These are phyloP conservation scores for Julus scandinavius DNA, from an alignment of 2,888 invertebrate species.

Conservation along the genomic window DNA sequence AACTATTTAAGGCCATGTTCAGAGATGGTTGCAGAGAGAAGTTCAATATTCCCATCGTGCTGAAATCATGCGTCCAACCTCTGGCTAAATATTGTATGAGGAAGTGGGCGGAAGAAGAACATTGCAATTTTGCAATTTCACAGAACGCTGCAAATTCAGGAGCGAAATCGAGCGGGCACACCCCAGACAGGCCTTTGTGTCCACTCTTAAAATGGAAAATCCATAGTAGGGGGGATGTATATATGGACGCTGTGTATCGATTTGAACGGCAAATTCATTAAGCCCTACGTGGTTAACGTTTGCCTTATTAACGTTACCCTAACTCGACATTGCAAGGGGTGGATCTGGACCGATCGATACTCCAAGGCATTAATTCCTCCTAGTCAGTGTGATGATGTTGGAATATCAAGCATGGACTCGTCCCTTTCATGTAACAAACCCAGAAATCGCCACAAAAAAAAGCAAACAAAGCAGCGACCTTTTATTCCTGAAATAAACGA, in stretches of 20 bases:
- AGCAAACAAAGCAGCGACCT: background rate
- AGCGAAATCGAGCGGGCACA: background rate
- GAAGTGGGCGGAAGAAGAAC: conserved; percentile 1
- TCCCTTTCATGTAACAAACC: background rate
- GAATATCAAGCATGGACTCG: background rate
- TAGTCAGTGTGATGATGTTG: background rate
- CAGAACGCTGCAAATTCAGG: background rate
- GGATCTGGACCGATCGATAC: background rate
- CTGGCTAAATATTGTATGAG: conserved; percentile 5
- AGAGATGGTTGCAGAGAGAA: background rate
- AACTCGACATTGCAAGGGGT: background rate
- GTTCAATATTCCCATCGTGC: background rate
- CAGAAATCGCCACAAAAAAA: background rate
- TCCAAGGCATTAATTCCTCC: conserved; percentile 19
- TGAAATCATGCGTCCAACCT: background rate
- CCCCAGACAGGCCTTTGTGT: background rate
- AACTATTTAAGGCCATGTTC: background rate
- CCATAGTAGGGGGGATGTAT: background rate
- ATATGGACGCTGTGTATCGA: background rate
- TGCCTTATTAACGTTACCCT: background rate
- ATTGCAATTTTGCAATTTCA: background rate
- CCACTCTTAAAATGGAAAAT: background rate
- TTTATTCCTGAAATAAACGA: background rate
- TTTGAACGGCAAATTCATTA: background rate
- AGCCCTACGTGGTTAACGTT: background rate